phyloP scores from a whole-genome alignment of 2,113 vertebrate genomes.

The Pyxicephalus adspersus region DNA sequence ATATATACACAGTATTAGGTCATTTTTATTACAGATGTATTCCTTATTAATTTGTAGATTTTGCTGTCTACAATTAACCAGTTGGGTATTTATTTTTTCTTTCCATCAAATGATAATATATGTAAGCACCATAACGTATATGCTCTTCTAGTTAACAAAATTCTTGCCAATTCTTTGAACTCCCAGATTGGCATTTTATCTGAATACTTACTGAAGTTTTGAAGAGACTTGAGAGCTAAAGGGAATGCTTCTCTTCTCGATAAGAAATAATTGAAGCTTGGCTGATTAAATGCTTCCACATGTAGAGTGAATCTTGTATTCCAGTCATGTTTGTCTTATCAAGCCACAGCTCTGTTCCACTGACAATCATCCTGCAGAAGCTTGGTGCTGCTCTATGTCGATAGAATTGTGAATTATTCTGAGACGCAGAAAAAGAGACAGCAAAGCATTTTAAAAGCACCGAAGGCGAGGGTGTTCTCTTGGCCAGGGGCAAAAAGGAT shows the following conservation, averaged over 20 bases:
- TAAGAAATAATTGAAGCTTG: slow-evolving; percentile 47
- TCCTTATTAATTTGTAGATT: too few species aligned
- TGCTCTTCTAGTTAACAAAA: neutral
- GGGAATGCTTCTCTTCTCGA: slow-evolving; percentile 32
- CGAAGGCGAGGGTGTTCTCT: neutral
- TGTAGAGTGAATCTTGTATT: slow-evolving; percentile 27
- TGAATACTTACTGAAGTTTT: slow-evolving; percentile 20
- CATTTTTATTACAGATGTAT: too few species aligned
- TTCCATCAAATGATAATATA: too few species aligned
- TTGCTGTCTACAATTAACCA: too few species aligned
- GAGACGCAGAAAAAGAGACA: neutral
- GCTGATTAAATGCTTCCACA: slow-evolving; percentile 45
- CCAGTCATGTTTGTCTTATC: slow-evolving; percentile 32
- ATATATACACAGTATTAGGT: too few species aligned
- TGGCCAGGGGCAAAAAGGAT: neutral
- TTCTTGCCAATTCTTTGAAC: neutral
- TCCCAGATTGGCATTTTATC: slow-evolving; percentile 23
- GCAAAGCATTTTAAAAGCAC: neutral
- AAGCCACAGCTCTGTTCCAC: slow-evolving; percentile 28
- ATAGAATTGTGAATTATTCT: slow-evolving; percentile 24
- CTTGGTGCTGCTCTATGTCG: slow-evolving; percentile 6
- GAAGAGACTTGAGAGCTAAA: slow-evolving; percentile 19
- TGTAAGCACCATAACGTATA: too few species aligned
- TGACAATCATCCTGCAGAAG: slow-evolving; percentile 34
- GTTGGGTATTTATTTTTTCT: too few species aligned